Conservation (phyloP, 2,888 invertebrate species). For the Eupithecia inturbata region DNA sequence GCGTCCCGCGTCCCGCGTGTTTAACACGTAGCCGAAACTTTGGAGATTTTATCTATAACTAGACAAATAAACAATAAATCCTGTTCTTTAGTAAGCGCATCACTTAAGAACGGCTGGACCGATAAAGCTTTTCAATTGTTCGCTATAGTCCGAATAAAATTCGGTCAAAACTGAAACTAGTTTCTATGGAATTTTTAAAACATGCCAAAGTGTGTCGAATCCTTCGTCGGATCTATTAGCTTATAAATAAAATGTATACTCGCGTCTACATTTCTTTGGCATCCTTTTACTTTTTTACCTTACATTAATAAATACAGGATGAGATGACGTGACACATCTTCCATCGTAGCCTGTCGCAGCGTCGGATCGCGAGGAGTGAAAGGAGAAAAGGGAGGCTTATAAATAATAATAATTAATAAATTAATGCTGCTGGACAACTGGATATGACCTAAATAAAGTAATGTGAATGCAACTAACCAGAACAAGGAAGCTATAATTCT, state of each 20-base stretch:
- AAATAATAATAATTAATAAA: too few relatives aligned
- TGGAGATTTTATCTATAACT: too few relatives aligned
- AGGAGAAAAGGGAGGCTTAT: too few relatives aligned
- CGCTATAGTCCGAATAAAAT: not conserved
- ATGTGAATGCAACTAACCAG: not conserved
- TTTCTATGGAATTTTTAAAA: not conserved
- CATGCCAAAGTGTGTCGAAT: not conserved
- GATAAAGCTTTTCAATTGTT: not conserved
- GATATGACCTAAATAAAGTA: not conserved
- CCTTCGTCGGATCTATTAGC: not conserved
- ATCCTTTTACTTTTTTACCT: not conserved
- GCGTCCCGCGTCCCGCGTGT: too few relatives aligned
- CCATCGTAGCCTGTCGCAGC: too few relatives aligned
- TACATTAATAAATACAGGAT: too few relatives aligned
- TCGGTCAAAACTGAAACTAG: too few relatives aligned
- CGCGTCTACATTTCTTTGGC: not conserved
- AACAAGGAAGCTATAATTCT: constrained; percentile 1
- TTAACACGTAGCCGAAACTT: not conserved
- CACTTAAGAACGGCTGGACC: not conserved
- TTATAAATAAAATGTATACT: not conserved
- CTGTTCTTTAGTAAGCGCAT: not conserved
- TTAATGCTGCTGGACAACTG: not conserved
- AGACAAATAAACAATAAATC: not conserved
- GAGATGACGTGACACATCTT: too few relatives aligned
- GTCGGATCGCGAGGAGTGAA: too few relatives aligned